Percentiles rank a stretch among this genome's conserved stretches.
phyloP scores from a whole-genome alignment of 2,797 vertebrate genomes.

The Fratercula arctica region DNA sequence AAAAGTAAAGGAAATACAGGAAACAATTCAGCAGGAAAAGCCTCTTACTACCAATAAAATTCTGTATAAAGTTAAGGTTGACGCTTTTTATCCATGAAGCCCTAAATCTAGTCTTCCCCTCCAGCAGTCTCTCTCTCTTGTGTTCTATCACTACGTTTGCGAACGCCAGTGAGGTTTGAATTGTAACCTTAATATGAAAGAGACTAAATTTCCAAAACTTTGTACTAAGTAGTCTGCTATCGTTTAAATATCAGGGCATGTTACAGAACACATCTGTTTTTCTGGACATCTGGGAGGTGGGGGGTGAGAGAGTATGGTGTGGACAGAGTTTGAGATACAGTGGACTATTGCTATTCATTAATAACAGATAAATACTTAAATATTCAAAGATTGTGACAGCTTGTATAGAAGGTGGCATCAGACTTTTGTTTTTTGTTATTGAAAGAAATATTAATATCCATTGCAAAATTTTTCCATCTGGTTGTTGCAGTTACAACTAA shows the following conservation, averaged over 20 bases:
- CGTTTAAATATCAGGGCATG: background rate
- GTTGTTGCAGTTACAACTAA: background rate
- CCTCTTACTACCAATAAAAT: background rate
- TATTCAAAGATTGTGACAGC: background rate
- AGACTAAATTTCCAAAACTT: background rate
- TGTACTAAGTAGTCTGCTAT: background rate
- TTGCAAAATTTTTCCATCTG: background rate
- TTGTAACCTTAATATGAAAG: background rate
- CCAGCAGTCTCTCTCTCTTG: background rate
- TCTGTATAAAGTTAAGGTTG: background rate
- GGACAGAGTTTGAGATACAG: background rate
- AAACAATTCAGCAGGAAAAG: background rate
- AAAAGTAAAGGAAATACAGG: background rate
- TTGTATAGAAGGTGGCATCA: background rate
- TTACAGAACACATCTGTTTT: conserved; percentile 16
- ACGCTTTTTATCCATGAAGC: background rate
- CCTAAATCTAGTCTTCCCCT: background rate
- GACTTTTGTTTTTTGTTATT: background rate
- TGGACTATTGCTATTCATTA: background rate
- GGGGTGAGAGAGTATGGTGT: background rate
- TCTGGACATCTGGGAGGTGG: background rate
- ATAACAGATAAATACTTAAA: background rate
- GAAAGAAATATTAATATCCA: background rate
- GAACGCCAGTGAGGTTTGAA: background rate
- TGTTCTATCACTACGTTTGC: background rate